Evolutionary conservation across 2,888 invertebrate species (phyloP), one percentile per base, ranked within the genome.

Genomic region (Pogonocherus hispidulus): DNA sequence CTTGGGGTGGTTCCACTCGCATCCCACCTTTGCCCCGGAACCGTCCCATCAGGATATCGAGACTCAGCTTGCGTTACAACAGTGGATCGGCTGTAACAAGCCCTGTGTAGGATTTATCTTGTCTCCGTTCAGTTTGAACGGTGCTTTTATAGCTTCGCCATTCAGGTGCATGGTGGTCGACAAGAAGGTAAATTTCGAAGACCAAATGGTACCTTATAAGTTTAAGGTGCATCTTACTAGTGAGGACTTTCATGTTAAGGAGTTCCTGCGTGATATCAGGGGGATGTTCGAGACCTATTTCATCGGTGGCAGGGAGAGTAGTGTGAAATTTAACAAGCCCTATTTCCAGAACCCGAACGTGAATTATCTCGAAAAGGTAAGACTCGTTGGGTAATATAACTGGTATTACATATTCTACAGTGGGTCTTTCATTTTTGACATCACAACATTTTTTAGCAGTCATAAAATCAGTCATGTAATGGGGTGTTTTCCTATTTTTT

Each of bases 1-100:
- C 63, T 87, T 91, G 66, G 93, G 92, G 20, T 93, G 94, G 94
- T 93, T 92, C 85, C 93, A 93, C 87, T 93, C 93, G 23, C 93
- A 93, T 86, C 93, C 93, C 1, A 85, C 86, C 20, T 93, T 93
- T 86, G 87, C 90, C 2, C 89, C 92, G 0, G 88, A 90, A 79
- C 94, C 94, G 0, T 93, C 93, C 0, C 86, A 89, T 16, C 89
- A 88, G 76, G 93, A 93, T 85, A 86, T 93, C 71, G 87, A 87
- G 78, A 89, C 91, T 37, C 93, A 93, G 84, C 85, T 87, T 32
- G 87, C 88, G 63, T 87, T 90, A 78, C 91, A 91, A 83, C 83
- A 87, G 46, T 87, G 87, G 83, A 87, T 88, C 64, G 86, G 89
- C 66, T 86, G 86, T 79, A 83, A 81, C 70, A 84, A 86, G 70